phyloP scores from a whole-genome alignment of 2,797 vertebrate genomes.

The Saguinus oedipus region DNA sequence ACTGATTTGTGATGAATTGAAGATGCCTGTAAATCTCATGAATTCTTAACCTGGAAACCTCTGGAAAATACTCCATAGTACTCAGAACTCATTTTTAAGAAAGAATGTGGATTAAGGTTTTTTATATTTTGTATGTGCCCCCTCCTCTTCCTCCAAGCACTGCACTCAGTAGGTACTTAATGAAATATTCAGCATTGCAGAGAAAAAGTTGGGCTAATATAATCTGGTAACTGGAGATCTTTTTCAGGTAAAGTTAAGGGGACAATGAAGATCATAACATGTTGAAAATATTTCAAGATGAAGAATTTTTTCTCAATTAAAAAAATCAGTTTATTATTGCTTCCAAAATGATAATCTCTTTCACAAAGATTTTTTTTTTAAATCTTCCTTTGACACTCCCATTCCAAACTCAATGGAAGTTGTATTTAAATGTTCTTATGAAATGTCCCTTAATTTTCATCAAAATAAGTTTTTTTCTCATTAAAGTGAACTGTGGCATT shows the following conservation, averaged over 20 bases:
- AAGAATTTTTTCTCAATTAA: constrained; percentile 31
- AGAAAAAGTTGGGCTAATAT: neutral
- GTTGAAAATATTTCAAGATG: constrained; percentile 57
- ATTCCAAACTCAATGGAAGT: neutral
- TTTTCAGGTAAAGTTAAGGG: constrained; percentile 39
- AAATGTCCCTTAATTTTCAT: constrained; percentile 32
- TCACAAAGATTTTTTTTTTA: neutral
- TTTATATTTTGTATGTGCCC: neutral
- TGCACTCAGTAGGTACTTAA: neutral
- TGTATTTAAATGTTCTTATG: neutral
- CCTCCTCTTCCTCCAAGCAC: neutral
- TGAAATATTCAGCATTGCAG: neutral
- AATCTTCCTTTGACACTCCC: constrained; percentile 13
- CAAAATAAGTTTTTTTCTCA: neutral
- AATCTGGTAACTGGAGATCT: neutral
- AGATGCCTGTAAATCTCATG: neutral
- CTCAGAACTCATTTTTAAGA: neutral
- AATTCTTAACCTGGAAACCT: neutral
- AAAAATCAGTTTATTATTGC: neutral
- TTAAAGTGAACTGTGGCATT: neutral
- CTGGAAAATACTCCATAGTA: neutral
- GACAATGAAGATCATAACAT: neutral
- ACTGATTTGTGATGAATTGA: neutral
- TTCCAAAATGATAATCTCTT: constrained; percentile 19
- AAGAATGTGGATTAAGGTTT: neutral